Base-by-base conservation (phyloP, 2,797 vertebrate species). In the Halcyon smyrnensis region DNA sequence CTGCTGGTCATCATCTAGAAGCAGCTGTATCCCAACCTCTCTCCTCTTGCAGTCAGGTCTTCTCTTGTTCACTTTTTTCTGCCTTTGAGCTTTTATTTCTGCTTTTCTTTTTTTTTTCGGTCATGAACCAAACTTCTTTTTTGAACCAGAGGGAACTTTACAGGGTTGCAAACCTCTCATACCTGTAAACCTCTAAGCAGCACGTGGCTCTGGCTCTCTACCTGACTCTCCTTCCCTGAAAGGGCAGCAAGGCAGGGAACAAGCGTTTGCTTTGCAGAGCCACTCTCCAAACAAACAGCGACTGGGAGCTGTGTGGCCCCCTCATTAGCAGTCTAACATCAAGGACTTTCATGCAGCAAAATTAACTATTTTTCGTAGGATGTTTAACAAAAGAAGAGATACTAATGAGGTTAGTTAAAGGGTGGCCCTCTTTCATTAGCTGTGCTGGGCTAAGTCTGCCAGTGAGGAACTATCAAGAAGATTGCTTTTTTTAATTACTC, bases 401-500 rank as follows among this genome's bases (percentile, higher is more conserved):
- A 70, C 96, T 98, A 97, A 97, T 89, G 97, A 97, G 97, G 93
- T 95, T 92, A 95, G 93, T 88, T 84, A 97, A 96, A 95, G 89
- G 94, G 95, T 77, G 81, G 96, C 95, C 96, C 94, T 85, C 91
- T 92, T 97, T 97, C 96, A 96, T 97, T 97, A 98, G 94, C 97
- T 97, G 88, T 78, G 97, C 93, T 93, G 89, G 97, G 95, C 97
- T 97, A 98, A 95, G 98, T 97, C 96, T 98, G 97, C 93, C 97
- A 97, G 98, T 98, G 98, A 98, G 97, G 98, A 98, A 97, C 91
- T 90, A 97, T 94, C 93, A 97, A 87, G 92, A 96, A 97, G 97
- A 97, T 96, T 96, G 96, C 97, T 97, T 98, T 98, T 98, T 99
- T 99, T 98, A 99, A 99, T 99, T 98, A 98, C 98, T 98, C 98